Percentiles rank a stretch among this genome's conserved stretches.
phyloP scores from a whole-genome alignment of 1,140 invertebrate genomes.

The Bombus pascuorum region DNA sequence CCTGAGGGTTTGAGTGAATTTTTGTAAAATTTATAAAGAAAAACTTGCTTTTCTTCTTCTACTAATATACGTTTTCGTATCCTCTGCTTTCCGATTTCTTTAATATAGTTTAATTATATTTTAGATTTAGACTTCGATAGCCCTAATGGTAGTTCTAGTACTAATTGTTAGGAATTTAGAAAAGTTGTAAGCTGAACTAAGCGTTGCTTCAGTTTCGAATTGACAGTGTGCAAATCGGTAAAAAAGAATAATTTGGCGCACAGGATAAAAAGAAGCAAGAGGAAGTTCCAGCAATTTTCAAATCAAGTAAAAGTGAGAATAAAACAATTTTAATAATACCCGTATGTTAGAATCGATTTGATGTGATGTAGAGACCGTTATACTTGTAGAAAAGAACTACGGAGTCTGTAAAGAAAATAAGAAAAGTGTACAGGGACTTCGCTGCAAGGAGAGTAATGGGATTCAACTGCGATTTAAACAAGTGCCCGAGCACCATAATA shows the following conservation, averaged over 20 bases:
- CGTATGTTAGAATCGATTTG: too few relatives aligned
- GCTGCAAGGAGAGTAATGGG: slow-evolving; percentile 31
- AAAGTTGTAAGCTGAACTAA: too few relatives aligned
- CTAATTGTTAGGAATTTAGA: background rate
- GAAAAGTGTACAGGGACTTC: slow-evolving; percentile 12
- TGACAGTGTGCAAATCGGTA: slow-evolving; percentile 29
- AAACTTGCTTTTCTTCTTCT: background rate
- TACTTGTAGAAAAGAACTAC: slow-evolving; percentile 9
- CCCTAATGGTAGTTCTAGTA: background rate
- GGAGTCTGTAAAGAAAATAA: slow-evolving; percentile 2
- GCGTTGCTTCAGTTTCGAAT: slow-evolving; percentile 42
- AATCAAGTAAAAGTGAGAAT: slow-evolving; percentile 33
- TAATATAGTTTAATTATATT: background rate
- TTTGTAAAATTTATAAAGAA: background rate
- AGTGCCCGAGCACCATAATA: slow-evolving; percentile 39
- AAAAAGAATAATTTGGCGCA: slow-evolving; percentile 9
- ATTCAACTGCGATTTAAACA: slow-evolving; percentile 47
- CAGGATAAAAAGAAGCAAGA: slow-evolving; percentile 39
- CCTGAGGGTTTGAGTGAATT: background rate
- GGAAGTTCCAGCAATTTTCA: slow-evolving; percentile 19
- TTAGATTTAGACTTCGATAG: background rate
- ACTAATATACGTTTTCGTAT: background rate
- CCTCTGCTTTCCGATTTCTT: too few relatives aligned
- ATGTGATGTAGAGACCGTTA: too few relatives aligned
- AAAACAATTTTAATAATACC: background rate